phyloP scores from a whole-genome alignment of 2,113 vertebrate genomes.

The Pyxicephalus adspersus region DNA sequence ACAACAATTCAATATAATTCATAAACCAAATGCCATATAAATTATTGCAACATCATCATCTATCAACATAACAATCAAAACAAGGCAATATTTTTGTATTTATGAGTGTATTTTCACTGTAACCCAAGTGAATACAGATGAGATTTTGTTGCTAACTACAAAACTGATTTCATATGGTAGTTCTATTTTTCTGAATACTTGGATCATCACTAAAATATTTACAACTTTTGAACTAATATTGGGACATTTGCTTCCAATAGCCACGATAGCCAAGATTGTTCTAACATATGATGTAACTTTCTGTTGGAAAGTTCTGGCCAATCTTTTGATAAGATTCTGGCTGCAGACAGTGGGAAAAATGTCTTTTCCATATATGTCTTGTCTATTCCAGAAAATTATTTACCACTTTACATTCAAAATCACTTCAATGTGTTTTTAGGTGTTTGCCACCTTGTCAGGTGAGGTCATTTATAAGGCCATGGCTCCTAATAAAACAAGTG shows the following conservation, averaged over 20 bases:
- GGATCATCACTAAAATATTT: constrained; percentile 23
- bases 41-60: neutral
- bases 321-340: neutral
- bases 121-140: constrained; percentile 39
- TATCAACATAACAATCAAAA: neutral
- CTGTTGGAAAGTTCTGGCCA: neutral
- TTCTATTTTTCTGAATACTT: constrained; percentile 22
- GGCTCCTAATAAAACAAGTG: no score
- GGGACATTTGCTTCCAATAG: constrained; percentile 21
- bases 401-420: no score
- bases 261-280: constrained; percentile 14
- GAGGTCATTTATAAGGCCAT: no score
- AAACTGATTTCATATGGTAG: constrained; percentile 34
- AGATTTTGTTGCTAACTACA: constrained; percentile 17
- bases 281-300: neutral
- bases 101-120: constrained; percentile 11
- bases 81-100: neutral
- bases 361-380: neutral
- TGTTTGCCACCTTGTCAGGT: neutral
- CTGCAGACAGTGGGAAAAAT: constrained; percentile 2
- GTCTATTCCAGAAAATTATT: neutral
- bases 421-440: neutral
- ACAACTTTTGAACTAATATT: constrained; percentile 32
- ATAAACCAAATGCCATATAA: no score
- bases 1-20: no score